These are phyloP conservation scores for Danaus chrysippus DNA, from an alignment of 2,888 invertebrate species.

Conservation along the genomic window DNA sequence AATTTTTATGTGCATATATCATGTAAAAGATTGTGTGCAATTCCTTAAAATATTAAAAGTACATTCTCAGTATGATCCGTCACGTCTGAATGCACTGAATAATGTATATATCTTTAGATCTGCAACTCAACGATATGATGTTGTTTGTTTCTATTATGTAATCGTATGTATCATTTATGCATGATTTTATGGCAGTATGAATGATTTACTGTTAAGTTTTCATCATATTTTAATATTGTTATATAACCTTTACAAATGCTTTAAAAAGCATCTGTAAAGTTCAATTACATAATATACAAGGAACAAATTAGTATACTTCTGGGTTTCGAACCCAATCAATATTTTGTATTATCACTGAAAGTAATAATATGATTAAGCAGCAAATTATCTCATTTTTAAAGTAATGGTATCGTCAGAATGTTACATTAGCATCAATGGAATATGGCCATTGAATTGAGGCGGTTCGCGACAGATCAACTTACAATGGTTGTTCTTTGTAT, in stretches of 20 bases:
- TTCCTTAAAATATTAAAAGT: not conserved
- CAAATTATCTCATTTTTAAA: not conserved
- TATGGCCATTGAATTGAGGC: conserved; percentile 17
- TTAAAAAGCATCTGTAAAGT: too few species aligned
- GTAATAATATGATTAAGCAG: not conserved
- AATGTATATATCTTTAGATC: conserved; percentile 1
- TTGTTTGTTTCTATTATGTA: not conserved
- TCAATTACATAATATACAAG: too few species aligned
- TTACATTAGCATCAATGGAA: conserved; percentile 5
- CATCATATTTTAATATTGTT: too few species aligned
- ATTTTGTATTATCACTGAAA: too few species aligned
- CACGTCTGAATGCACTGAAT: conserved; percentile 11
- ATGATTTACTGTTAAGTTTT: too few species aligned
- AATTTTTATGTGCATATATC: too few species aligned
- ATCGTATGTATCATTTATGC: too few species aligned
- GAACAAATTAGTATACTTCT: too few species aligned
- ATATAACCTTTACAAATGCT: too few species aligned
- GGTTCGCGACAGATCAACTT: conserved; percentile 44
- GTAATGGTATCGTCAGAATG: not conserved
- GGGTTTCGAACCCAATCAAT: too few species aligned
- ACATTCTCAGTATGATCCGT: conserved; percentile 12
- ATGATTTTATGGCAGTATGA: too few species aligned
- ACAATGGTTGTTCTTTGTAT: conserved; percentile 48
- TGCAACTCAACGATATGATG: conserved; percentile 4
- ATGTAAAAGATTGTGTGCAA: too few species aligned